Percentiles rank a stretch among this genome's conserved stretches.
Conservation (phyloP, 2,797 vertebrate species). For the Acomys russatus region DNA sequence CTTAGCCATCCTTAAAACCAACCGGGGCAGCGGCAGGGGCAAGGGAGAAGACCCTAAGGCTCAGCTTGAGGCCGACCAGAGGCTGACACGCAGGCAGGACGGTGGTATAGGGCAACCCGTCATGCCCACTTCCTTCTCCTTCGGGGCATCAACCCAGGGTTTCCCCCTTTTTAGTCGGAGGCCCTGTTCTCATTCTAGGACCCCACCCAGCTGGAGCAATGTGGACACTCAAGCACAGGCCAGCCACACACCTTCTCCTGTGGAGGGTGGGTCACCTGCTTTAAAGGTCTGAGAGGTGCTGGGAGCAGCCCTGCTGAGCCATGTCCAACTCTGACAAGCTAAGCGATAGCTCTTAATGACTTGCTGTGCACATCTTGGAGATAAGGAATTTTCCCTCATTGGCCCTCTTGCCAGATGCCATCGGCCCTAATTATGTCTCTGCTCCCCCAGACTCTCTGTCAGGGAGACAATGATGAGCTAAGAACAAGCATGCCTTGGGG, state of each 20-base stretch:
- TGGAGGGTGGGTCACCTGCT: neutral
- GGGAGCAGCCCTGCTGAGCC: neutral
- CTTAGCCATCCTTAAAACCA: neutral
- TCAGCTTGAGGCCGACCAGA: neutral
- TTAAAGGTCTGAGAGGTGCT: neutral
- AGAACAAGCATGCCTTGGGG: conserved; percentile 42
- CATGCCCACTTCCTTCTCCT: neutral
- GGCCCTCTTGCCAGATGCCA: conserved; percentile 55
- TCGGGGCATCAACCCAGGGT: neutral
- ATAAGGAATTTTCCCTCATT: neutral
- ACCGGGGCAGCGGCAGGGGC: too few relatives aligned
- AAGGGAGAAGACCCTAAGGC: neutral
- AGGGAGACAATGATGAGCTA: conserved; percentile 65
- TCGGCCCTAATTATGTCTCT: conserved; percentile 64
- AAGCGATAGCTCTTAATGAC: conserved; percentile 40
- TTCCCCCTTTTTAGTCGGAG: neutral
- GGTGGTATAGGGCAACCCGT: accelerated
- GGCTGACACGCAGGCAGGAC: neutral
- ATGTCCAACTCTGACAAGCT: neutral
- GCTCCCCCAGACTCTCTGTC: conserved; percentile 39
- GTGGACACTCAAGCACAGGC: neutral
- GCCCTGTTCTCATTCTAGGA: neutral
- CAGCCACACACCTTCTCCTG: neutral
- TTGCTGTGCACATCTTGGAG: neutral
- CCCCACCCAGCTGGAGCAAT: neutral